Evolutionary conservation across 2,888 invertebrate genomes (phyloP).

Genomic region (Athetis lepigone): DNA sequence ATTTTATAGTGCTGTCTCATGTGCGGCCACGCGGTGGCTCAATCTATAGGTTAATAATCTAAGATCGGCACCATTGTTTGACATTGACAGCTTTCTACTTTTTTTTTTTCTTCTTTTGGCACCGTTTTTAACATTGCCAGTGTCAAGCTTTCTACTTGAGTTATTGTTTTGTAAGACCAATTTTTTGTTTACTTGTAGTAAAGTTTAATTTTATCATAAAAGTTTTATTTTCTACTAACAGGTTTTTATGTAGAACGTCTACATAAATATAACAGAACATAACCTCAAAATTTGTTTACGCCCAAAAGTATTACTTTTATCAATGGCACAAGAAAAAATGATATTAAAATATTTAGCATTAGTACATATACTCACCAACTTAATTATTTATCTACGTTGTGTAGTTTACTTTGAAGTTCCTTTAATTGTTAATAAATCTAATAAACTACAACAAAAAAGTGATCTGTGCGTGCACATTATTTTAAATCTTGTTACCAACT

Average conservation of each 20-base stretch:
- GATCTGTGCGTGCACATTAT: background rate
- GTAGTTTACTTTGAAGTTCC: background rate
- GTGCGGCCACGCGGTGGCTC: too few relatives aligned
- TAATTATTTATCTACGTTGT: background rate
- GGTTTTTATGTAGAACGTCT: background rate
- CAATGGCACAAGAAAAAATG: too few relatives aligned
- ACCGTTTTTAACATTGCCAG: too few relatives aligned
- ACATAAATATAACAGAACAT: conserved; percentile 7
- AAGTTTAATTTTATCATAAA: background rate
- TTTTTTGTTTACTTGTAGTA: background rate
- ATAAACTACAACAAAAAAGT: background rate
- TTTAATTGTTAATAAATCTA: background rate
- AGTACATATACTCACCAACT: conserved; percentile 12
- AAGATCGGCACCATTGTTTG: too few relatives aligned
- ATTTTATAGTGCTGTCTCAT: too few relatives aligned
- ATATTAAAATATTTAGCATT: background rate
- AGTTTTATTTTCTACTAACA: background rate
- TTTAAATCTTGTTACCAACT: conserved; percentile 2
- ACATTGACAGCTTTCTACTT: too few relatives aligned
- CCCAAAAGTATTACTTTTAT: too few relatives aligned
- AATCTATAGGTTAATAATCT: too few relatives aligned
- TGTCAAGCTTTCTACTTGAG: too few relatives aligned
- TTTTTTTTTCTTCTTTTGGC: too few relatives aligned
- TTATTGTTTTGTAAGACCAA: too few relatives aligned
- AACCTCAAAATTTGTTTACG: conserved; percentile 28